These are phyloP conservation scores for Turdus rufiventris DNA, from an alignment of 2,113 vertebrate genomes.

Conservation along the genomic window DNA sequence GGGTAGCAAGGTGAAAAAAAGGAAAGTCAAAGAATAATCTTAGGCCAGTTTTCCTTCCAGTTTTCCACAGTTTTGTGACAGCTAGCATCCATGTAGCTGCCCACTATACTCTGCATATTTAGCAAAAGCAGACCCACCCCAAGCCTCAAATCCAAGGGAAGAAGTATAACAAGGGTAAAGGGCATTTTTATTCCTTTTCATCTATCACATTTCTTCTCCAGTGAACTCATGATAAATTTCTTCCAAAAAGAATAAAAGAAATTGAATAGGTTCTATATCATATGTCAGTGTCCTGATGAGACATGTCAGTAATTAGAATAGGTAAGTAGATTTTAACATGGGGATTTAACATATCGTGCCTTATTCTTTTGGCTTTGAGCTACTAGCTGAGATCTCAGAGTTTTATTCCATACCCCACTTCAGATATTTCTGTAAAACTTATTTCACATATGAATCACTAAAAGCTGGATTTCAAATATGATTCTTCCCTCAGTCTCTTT, in stretches of 20 bases:
- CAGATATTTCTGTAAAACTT: not conserved
- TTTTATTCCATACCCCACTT: not conserved
- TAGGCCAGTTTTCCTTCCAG: not conserved
- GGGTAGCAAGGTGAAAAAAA: accelerated
- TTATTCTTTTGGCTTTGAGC: not conserved
- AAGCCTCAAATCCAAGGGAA: not conserved
- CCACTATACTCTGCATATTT: not conserved
- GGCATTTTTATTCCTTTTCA: not conserved
- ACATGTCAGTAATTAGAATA: not conserved
- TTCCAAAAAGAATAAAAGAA: not conserved
- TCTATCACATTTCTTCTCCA: not conserved
- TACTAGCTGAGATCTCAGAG: not conserved
- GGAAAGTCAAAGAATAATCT: not conserved
- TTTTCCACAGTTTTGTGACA: not conserved
- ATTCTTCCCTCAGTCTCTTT: not conserved
- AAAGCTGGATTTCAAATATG: not conserved
- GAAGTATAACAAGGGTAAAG: not conserved
- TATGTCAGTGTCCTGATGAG: not conserved
- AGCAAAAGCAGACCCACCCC: not conserved
- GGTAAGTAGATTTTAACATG: not conserved
- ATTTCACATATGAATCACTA: not conserved
- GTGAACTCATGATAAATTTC: not conserved
- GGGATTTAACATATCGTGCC: not conserved
- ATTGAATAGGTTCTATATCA: not conserved
- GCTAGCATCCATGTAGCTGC: not conserved